phyloP scores from a whole-genome alignment of 2,888 invertebrate species.

The Cordilura impudica region DNA sequence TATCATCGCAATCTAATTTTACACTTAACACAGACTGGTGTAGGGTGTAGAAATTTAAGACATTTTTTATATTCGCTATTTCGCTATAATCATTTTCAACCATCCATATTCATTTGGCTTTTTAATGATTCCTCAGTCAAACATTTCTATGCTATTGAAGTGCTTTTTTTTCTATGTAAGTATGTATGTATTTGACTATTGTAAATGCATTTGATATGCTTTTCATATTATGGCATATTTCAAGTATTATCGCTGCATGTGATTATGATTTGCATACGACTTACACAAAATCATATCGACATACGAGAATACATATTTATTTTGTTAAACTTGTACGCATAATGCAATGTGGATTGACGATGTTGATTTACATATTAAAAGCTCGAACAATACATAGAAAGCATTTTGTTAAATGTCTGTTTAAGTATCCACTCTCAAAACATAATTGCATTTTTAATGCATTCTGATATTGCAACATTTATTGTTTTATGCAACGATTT shows the following conservation, averaged over 20 bases:
- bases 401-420: background rate
- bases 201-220: background rate
- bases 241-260: slow-evolving; percentile 30
- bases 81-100: background rate
- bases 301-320: background rate
- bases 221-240: slow-evolving; percentile 38
- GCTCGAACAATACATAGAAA: background rate
- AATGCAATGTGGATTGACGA: background rate
- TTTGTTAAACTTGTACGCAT: background rate
- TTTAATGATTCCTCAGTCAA: background rate
- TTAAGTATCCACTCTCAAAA: slow-evolving; percentile 45
- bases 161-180: background rate
- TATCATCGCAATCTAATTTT: too few relatives aligned
- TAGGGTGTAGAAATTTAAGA: background rate
- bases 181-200: background rate
- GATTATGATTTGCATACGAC: slow-evolving; percentile 54
- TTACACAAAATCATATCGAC: slow-evolving; percentile 35
- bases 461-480: slow-evolving; percentile 50
- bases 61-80: background rate
- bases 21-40: too few relatives aligned
- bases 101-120: background rate
- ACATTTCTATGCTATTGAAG: background rate
- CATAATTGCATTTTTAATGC: slow-evolving; percentile 59
- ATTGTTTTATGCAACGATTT: slow-evolving; percentile 40
- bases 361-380: too few relatives aligned